Base-by-base conservation (phyloP, 1,140 invertebrate species). In the Hycleus phaleratus region DNA sequence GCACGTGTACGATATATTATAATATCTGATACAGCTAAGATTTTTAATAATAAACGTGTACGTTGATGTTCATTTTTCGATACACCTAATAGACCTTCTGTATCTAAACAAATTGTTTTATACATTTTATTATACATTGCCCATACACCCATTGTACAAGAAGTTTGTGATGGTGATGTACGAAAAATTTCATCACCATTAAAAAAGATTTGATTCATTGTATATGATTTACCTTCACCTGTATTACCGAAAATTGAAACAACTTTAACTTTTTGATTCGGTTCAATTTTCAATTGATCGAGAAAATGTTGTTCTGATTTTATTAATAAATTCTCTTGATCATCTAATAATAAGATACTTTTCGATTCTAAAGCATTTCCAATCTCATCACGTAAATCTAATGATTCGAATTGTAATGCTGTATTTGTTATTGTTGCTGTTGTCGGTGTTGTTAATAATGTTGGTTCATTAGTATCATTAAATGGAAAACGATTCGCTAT, bases 201-300 rank as follows among this genome's bases (percentile, higher is more conserved):
- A 70, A 91, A 93, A 68, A 93, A 91, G 10, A 83, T 82, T 62
- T 90, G 80, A 75, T 93, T 93, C 52, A 93, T 71, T 0, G 88
- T 90, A 63, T 87, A 80, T 39, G 89, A 92, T 74, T 93, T 93
- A 1, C 90, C 90, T 76, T 92, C 89, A 0, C 90, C 89, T 2
- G 88, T 91, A 66, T 90, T 92, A 1, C 91, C 91, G 78, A 93
- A 90, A 68, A 93, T 90, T 2, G 90, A 90, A 2, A 93, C 82
- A 12, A 93, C 89, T 77, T 92, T 93, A 2, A 91, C 81, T 68
- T 81, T 82, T 53, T 66, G 60, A 11, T 46, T 60, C 4, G 53
- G 54, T 52, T 63, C 53, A 10, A 69, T 61, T n/a, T 63, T 59
- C 25, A 69, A 43, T 32, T 49, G 32, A 40, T 52, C 60, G 1